Evolutionary conservation across 2,113 vertebrate genomes (phyloP), one percentile per base, ranked within the genome.

Genomic region (Triplophysa rosa): DNA sequence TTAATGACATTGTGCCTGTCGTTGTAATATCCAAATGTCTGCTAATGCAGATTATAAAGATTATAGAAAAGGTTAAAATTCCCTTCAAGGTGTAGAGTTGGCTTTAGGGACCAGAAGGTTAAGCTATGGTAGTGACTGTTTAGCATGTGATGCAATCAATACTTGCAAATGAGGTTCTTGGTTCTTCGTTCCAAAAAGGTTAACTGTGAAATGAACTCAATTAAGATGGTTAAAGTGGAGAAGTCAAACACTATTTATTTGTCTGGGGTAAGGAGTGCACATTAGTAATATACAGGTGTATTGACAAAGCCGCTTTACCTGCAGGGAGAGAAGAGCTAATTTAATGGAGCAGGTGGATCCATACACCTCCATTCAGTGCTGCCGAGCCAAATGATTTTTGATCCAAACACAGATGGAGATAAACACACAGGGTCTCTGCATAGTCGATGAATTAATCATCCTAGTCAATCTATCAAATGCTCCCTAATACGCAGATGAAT

Each of bases 241-340:
- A 86, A 86, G 80, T 85, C 85, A 88, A 85, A 88, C 80, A 81
- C 67, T 73, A 68, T 86, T 85, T 79, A 72, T 63, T 9, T 14
- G 56, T n/a, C 24, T 33, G 37, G 72, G 64, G 52, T 62, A 79
- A 77, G 63, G 61, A 45, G 56, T 40, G 40, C 33, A 80, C 66
- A 78, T 64, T 65, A 75, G 70, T 74, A 80, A 80, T 63, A 66
- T 74, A 67, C 68, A 70, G 66, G 66, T 54, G 66, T 70, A 81
- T 69, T 80, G 81, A 84, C 82, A 84, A 42, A 40, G 56, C 23
- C 13, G 21, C 79, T 37, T 87, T 79, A 80, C 77, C 67, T 33
- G 77, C 29, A 67, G 69, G 69, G 47, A 80, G 75, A 63, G 49
- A 52, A 64, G 23, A 76, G 56, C 63, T 87, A 85, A 86, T 87